Evolutionary conservation across 2,113 vertebrate species (phyloP).

Genomic region (Pollachius pollachius): DNA sequence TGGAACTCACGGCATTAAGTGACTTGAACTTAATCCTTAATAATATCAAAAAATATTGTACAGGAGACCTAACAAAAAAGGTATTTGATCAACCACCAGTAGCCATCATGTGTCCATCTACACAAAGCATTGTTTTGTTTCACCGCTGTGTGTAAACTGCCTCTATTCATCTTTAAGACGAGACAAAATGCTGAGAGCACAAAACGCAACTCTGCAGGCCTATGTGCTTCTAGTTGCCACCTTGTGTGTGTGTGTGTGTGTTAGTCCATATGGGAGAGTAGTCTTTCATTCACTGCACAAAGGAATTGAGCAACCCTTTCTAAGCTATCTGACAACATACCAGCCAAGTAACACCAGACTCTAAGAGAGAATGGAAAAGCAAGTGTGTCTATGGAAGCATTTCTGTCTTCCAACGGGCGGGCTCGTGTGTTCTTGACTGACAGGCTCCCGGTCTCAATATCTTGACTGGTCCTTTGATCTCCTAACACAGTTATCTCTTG

Average conservation of each 20-base stretch:
- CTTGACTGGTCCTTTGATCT: slow-evolving; percentile 63
- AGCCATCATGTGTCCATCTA: slow-evolving; percentile 43
- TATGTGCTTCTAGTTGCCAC: slow-evolving; percentile 43
- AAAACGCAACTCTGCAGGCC: slow-evolving; percentile 64
- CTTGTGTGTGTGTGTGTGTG: slow-evolving; percentile 32
- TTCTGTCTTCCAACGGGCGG: slow-evolving; percentile 63
- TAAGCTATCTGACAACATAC: slow-evolving; percentile 59
- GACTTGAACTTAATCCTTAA: background rate
- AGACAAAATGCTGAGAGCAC: slow-evolving; percentile 68
- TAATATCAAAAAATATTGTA: slow-evolving; percentile 34
- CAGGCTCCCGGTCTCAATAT: slow-evolving; percentile 53
- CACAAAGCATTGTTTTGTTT: slow-evolving; percentile 56
- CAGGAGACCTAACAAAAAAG: slow-evolving; percentile 51
- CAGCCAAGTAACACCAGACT: slow-evolving; percentile 54
- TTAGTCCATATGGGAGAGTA: slow-evolving; percentile 31
- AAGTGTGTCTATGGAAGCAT: slow-evolving; percentile 60
- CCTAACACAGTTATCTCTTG: slow-evolving; percentile 42
- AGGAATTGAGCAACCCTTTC: slow-evolving; percentile 60
- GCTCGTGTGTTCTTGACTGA: slow-evolving; percentile 62
- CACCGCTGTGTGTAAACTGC: slow-evolving; percentile 57
- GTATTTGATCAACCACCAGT: slow-evolving; percentile 50
- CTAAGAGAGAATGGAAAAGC: slow-evolving; percentile 29
- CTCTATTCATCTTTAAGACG: slow-evolving; percentile 65
- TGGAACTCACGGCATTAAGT: background rate
- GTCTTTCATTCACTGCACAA: slow-evolving; percentile 36